Evolutionary conservation across 2,888 invertebrate genomes (phyloP), one percentile per base, ranked within the genome.

Genomic region (Drosophila lutescens): DNA sequence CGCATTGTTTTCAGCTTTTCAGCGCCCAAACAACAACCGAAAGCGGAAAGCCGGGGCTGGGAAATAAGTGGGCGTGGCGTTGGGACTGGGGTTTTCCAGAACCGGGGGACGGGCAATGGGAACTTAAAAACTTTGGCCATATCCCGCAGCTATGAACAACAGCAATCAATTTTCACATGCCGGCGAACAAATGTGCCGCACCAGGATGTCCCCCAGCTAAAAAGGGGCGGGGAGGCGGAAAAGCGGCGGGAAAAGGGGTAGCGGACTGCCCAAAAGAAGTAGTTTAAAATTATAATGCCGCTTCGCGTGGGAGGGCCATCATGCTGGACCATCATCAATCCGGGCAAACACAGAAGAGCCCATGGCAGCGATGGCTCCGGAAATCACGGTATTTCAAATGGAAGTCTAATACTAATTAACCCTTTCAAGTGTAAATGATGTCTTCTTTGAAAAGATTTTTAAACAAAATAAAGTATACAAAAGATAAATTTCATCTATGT

Each of bases 71-170:
- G 23, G 26, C 30, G n/a, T 43, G 23, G 34, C 20, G 1, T 2
- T 15, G 47, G 62, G 55, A 13, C 38, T 3, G 26, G 36, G 47
- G 66, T 34, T 49, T 30, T 32, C 47, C 34, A 53, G 49, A 46
- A 55, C 30, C 47, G 41, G 20, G 34, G 30, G 57, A 47, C 63
- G 44, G 50, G 49, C 76, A 66, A 78, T 81, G 81, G 80, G 80
- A 84, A 84, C 88, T 87, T 85, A 77, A 88, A 87, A 84, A 84
- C 80, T 84, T 84, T 84, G 78, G 76, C 83, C 86, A 84, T 84
- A 84, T 86, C 88, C 88, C 88, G 88, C 86, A 87, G 84, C 88
- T 84, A 84, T 83, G 83, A 87, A 84, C 83, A 87, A 84, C 83
- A 87, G 86, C 86, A 83, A 84, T 86, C 88, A 84, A 84, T 84